These are phyloP conservation scores for Conger conger DNA, from an alignment of 2,113 vertebrate genomes.

Conservation along the genomic window DNA sequence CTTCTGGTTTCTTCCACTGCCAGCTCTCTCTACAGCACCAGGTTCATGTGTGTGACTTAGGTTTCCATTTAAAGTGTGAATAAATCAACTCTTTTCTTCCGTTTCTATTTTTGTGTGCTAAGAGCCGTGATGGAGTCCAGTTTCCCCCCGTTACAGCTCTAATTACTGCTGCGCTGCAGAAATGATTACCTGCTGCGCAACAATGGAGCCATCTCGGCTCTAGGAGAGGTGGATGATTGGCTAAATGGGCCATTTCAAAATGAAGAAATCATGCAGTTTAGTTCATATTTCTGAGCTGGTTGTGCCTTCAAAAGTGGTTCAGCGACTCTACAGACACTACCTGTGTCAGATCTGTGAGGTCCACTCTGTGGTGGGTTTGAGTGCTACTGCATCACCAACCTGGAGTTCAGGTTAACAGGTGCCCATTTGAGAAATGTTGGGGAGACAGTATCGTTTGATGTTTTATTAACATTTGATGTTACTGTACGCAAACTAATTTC, in stretches of 20 bases:
- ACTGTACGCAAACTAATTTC: no score
- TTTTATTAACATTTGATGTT: no score
- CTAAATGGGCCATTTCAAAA: neutral
- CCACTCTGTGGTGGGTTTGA: neutral
- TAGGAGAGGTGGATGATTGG: neutral
- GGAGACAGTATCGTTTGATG: no score
- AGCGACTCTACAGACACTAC: no score
- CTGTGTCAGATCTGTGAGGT: neutral
- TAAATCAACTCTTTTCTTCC: neutral
- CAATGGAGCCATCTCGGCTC: neutral
- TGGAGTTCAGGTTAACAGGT: neutral
- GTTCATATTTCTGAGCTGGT: no score
- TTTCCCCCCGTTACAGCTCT: neutral
- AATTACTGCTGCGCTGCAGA: neutral
- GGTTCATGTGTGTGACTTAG: neutral
- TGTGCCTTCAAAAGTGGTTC: no score
- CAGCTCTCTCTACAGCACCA: neutral
- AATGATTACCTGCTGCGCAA: neutral
- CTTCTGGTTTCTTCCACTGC: no score
- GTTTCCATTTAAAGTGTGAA: neutral
- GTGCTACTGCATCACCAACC: neutral
- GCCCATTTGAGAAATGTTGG: neutral
- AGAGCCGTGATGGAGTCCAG: neutral
- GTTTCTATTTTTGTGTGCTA: neutral
- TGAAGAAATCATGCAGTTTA: neutral